phyloP scores from a whole-genome alignment of 2,113 vertebrate species.

The Thunnus maccoyii region DNA sequence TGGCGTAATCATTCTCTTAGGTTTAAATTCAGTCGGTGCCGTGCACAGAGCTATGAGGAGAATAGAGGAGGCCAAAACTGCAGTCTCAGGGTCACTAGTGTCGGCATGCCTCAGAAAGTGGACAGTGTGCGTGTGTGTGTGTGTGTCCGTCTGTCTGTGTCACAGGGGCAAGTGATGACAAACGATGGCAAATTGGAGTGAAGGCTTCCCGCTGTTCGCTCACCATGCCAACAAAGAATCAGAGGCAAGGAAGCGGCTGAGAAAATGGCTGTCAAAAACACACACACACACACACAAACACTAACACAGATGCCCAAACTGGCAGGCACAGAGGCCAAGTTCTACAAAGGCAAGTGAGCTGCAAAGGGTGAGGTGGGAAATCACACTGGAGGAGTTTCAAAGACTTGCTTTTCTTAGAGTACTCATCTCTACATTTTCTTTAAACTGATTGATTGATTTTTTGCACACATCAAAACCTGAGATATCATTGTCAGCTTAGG shows the following conservation, averaged over 20 bases:
- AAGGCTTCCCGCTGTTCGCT: slow-evolving; percentile 80
- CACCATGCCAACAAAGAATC: slow-evolving; percentile 80
- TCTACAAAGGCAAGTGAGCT: slow-evolving; percentile 52
- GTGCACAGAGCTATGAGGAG: slow-evolving; percentile 1
- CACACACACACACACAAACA: slow-evolving; percentile 55
- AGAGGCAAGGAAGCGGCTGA: slow-evolving; percentile 69
- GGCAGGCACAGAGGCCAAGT: slow-evolving; percentile 52
- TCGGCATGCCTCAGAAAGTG: slow-evolving; percentile 43
- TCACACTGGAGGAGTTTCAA: slow-evolving; percentile 28
- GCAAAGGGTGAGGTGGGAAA: slow-evolving; percentile 51
- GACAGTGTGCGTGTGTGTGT: not conserved
- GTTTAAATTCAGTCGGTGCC: slow-evolving; percentile 39
- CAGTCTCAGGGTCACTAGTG: slow-evolving; percentile 53
- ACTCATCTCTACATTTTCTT: slow-evolving; percentile 21
- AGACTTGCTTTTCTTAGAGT: not conserved
- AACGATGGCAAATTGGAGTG: slow-evolving; percentile 88
- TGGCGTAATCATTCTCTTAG: not conserved
- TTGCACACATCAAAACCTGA: slow-evolving; percentile 15
- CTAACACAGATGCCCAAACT: slow-evolving; percentile 53
- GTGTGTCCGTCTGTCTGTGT: slow-evolving; percentile 66
- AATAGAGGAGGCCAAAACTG: slow-evolving; percentile 16
- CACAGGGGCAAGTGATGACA: slow-evolving; percentile 85
- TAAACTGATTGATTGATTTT: slow-evolving; percentile 1
- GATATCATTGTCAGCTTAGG: slow-evolving; percentile 9
- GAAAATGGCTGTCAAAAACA: slow-evolving; percentile 72